phyloP scores from a whole-genome alignment of 2,797 vertebrate genomes.

The Enteromius mattozi region DNA sequence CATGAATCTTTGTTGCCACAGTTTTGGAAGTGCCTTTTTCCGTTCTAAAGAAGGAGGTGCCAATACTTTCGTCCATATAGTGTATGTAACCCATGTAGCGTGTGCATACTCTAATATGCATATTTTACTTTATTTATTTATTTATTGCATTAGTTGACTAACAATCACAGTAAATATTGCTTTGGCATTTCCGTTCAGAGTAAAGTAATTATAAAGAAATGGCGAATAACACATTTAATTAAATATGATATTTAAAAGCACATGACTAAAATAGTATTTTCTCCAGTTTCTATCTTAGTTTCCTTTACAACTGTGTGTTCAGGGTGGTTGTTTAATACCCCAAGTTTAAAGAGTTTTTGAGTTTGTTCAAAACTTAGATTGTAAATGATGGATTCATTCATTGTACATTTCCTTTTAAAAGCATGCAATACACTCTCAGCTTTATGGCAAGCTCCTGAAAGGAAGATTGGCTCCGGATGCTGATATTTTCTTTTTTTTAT shows the following conservation, averaged over 20 bases:
- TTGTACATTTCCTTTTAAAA: slow-evolving; percentile 19
- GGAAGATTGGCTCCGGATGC: slow-evolving; percentile 6
- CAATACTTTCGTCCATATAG: too few species aligned
- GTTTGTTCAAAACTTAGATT: neutral
- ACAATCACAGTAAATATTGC: too few species aligned
- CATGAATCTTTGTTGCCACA: too few species aligned
- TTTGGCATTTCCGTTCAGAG: neutral
- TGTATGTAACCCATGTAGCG: too few species aligned
- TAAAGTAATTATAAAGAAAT: neutral
- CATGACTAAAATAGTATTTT: neutral
- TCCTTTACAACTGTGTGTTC: neutral
- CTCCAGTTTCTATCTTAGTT: neutral
- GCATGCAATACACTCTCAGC: neutral
- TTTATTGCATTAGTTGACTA: too few species aligned
- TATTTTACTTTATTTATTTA: too few species aligned
- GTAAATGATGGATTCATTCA: slow-evolving; percentile 13
- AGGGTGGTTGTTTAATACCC: neutral
- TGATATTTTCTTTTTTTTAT: slow-evolving; percentile 1
- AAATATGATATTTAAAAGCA: neutral
- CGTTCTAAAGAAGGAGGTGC: too few species aligned
- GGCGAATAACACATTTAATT: neutral
- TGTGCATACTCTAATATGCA: neutral
- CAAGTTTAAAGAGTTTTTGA: neutral
- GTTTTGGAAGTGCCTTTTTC: too few species aligned
- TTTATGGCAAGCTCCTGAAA: neutral